Evolutionary conservation across 2,113 vertebrate species (phyloP).

Genomic region (Oncorhynchus tshawytscha): DNA sequence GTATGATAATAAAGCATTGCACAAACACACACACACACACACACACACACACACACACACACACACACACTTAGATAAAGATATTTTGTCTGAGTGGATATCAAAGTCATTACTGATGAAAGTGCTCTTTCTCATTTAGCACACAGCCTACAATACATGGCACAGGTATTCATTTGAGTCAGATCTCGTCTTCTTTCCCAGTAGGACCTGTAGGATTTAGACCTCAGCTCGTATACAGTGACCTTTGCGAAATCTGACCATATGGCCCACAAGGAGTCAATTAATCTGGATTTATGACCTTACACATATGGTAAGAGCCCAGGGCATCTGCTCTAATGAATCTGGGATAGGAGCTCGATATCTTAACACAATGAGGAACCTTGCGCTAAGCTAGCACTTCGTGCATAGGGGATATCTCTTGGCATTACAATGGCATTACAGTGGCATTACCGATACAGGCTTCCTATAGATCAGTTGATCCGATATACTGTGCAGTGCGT

Average conservation of each 20-base stretch:
- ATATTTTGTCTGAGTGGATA: neutral
- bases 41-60: neutral
- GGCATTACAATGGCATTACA: conserved; percentile 30
- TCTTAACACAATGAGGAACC: conserved; percentile 42
- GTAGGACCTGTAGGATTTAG: conserved; percentile 18
- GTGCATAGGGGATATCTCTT: conserved; percentile 4
- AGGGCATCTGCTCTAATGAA: conserved; percentile 53
- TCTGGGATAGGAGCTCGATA: conserved; percentile 17
- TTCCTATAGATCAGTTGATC: neutral
- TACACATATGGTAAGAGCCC: conserved; percentile 46
- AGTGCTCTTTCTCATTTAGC: conserved; percentile 33
- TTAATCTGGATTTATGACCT: conserved; percentile 72
- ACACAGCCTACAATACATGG: conserved; percentile 7
- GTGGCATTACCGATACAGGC: too few relatives aligned
- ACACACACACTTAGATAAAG: neutral
- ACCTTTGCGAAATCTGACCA: conserved; percentile 61
- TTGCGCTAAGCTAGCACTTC: conserved; percentile 17
- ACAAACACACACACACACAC: neutral
- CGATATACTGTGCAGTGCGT: neutral
- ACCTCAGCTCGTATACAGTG: conserved; percentile 15
- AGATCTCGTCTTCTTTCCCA: conserved; percentile 22
- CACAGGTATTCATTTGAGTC: conserved; percentile 30
- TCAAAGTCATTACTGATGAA: conserved; percentile 26
- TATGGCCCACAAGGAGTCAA: conserved; percentile 63
- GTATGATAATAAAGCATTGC: neutral